Percentiles rank a stretch among this genome's conserved stretches.
Evolutionary conservation across 2,888 invertebrate species (phyloP).

Genomic region (Patella ulyssiponensis): DNA sequence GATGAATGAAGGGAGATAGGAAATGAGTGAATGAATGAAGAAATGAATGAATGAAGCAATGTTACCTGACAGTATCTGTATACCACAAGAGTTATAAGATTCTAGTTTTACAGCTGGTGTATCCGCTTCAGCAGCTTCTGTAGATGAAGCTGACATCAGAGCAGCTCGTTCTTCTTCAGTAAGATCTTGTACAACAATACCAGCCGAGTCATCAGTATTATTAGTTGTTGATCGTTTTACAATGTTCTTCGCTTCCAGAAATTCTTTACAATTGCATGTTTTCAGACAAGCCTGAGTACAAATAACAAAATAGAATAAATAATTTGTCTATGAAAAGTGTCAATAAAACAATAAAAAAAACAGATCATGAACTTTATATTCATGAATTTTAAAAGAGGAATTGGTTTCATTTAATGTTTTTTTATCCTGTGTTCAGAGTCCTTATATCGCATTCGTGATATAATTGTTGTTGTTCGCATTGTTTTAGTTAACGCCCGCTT

Average conservation of each 20-base stretch:
- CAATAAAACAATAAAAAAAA: too few species aligned
- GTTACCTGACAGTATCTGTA: conserved; percentile 42
- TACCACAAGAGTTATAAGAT: conserved; percentile 40
- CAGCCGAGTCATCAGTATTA: neutral
- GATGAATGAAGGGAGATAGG: too few species aligned
- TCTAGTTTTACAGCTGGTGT: neutral
- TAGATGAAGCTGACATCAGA: neutral
- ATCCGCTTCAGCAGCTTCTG: neutral
- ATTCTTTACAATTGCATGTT: conserved; percentile 35
- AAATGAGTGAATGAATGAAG: too few species aligned
- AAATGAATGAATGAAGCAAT: too few species aligned
- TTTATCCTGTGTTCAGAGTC: too few species aligned
- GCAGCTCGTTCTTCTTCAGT: conserved; percentile 14
- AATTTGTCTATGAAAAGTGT: too few species aligned
- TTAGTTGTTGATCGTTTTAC: conserved; percentile 19
- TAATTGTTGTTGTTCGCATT: too few species aligned
- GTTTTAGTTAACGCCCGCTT: too few species aligned
- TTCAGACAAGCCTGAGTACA: conserved; percentile 20
- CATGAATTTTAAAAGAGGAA: too few species aligned
- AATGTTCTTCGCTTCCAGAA: conserved; percentile 10
- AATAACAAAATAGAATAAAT: neutral
- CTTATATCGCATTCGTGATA: too few species aligned
- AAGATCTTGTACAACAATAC: conserved; percentile 1
- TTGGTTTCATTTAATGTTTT: too few species aligned
- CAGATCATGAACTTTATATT: too few species aligned